Conservation (phyloP, 1,140 invertebrate genomes). For the Heterodera carotae region DNA sequence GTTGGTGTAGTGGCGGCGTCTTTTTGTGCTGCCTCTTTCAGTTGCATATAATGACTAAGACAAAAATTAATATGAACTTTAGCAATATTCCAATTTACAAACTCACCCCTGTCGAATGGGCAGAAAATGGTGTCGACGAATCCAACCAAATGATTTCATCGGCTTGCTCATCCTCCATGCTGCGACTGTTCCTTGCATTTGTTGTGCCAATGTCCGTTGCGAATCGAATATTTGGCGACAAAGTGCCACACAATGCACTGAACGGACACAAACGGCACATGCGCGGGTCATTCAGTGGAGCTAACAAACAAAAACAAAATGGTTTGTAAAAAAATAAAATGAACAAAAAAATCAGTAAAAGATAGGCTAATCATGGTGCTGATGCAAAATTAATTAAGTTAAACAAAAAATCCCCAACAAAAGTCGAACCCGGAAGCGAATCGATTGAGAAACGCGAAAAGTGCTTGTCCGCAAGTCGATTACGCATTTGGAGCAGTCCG, state of each 20-base stretch:
- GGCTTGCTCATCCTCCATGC: too few relatives aligned
- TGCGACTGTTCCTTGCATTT: too few relatives aligned
- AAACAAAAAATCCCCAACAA: conserved; percentile 1
- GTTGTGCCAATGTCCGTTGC: too few relatives aligned
- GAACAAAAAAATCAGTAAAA: conserved; percentile 10
- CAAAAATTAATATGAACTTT: too few relatives aligned
- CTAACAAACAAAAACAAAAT: conserved; percentile 12
- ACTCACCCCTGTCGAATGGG: neutral
- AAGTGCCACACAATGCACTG: conserved; percentile 16
- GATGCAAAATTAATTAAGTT: too few relatives aligned
- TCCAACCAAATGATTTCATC: neutral
- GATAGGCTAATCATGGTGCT: neutral
- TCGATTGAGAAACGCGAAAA: conserved; percentile 32
- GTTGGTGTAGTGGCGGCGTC: neutral
- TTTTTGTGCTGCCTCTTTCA: neutral
- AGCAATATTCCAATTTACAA: too few relatives aligned
- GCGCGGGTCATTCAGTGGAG: conserved; percentile 19
- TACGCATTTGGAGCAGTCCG: conserved; percentile 36
- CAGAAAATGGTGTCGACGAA: neutral
- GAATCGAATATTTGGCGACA: conserved; percentile 7
- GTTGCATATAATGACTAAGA: too few relatives aligned
- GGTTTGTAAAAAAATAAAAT: too few relatives aligned
- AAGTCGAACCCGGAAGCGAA: conserved; percentile 32
- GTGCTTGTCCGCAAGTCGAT: conserved; percentile 26
- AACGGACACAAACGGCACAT: conserved; percentile 19